Conservation (phyloP, 1,140 invertebrate species). For the Diachasmimorpha longicaudata region DNA sequence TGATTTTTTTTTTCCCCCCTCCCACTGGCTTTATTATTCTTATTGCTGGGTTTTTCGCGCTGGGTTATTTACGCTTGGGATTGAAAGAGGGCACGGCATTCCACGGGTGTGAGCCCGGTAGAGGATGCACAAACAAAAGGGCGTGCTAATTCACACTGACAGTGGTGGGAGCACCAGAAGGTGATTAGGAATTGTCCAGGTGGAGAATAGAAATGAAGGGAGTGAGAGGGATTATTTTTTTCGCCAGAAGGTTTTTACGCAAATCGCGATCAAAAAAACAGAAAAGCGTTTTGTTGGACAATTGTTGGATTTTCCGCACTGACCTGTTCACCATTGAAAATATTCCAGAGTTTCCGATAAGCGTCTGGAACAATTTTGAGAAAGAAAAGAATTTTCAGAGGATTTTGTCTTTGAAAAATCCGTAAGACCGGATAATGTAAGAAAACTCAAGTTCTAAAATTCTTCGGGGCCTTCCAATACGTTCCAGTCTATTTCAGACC, state of each 20-base stretch:
- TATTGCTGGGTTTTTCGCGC: not conserved
- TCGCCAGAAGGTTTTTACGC: not conserved
- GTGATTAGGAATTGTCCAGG: conserved; percentile 8
- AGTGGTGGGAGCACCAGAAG: not conserved
- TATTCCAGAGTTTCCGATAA: no score
- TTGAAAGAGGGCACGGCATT: conserved; percentile 4
- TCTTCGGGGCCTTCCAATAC: no score
- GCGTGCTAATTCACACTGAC: conserved; percentile 10
- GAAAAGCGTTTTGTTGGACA: no score
- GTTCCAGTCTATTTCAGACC: no score
- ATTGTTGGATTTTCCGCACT: no score
- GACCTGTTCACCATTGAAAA: no score
- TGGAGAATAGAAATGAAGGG: not conserved
- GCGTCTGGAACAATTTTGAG: no score
- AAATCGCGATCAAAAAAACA: no score
- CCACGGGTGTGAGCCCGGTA: not conserved
- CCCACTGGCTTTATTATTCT: not conserved
- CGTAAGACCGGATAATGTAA: no score
- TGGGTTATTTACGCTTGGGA: not conserved
- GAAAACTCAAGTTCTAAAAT: no score
- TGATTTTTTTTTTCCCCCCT: not conserved
- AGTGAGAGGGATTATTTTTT: not conserved
- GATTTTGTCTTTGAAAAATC: no score
- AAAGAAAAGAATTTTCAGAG: no score
- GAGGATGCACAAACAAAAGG: conserved; percentile 3